phyloP scores from a whole-genome alignment of 2,888 invertebrate species.

The Limenitis camilla region DNA sequence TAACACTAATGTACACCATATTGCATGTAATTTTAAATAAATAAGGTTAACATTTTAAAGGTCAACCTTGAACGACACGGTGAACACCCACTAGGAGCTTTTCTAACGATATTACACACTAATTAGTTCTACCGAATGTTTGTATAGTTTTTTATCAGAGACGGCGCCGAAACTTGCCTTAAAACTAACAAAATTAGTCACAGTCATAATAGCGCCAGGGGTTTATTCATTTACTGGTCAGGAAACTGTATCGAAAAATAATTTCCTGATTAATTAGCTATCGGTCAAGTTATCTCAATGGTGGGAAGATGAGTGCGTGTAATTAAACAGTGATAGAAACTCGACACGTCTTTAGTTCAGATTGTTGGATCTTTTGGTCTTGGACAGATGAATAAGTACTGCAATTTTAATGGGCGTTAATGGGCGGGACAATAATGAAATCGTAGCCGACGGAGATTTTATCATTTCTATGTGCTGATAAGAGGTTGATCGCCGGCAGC shows the following conservation, averaged over 20 bases:
- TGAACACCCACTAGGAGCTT: conserved; percentile 61
- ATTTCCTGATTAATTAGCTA: conserved; percentile 23
- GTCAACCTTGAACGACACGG: neutral
- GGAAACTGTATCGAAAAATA: conserved; percentile 36
- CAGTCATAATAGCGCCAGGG: conserved; percentile 44
- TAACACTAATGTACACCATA: no score
- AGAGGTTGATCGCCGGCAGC: conserved; percentile 57
- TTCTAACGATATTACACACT: conserved; percentile 67
- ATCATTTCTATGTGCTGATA: conserved; percentile 63
- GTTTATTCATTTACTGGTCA: conserved; percentile 44
- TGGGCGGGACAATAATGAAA: conserved; percentile 70
- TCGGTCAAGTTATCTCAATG: conserved; percentile 15
- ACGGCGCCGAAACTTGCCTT: conserved; percentile 50
- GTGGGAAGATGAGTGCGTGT: conserved; percentile 28
- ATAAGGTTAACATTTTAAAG: no score
- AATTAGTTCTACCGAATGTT: conserved; percentile 66
- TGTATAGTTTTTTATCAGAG: conserved; percentile 60
- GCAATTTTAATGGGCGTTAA: conserved; percentile 70
- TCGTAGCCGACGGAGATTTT: conserved; percentile 59
- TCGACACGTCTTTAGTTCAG: conserved; percentile 41
- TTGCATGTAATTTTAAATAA: no score
- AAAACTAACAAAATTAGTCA: conserved; percentile 67
- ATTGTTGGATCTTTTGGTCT: conserved; percentile 28
- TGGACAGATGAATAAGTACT: conserved; percentile 71
- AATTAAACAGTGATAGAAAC: conserved; percentile 58